Conservation (phyloP, 2,797 vertebrate genomes). For the Gallinago stenura region DNA sequence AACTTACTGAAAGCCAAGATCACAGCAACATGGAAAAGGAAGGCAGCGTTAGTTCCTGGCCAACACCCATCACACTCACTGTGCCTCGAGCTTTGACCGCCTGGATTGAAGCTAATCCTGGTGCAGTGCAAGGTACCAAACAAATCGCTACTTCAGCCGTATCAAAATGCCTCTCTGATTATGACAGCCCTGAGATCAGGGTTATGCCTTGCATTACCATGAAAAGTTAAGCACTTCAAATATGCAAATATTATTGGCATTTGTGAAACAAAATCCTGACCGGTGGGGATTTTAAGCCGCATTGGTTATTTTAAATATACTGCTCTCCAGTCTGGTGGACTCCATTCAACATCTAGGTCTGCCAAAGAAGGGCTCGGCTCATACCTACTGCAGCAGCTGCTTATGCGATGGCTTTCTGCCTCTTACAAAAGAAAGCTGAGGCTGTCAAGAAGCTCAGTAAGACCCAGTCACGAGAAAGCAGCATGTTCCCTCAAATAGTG, state of each 20-base stretch:
- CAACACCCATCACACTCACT: not conserved
- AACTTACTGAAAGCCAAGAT: constrained; percentile 84
- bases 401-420: not conserved
- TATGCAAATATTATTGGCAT: not conserved
- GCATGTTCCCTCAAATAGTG: not conserved
- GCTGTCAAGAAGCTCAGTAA: not conserved
- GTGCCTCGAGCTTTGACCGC: not conserved
- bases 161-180: not conserved
- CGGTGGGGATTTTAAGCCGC: not conserved
- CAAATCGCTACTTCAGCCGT: not conserved
- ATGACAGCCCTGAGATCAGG: not conserved
- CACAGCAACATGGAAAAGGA: not conserved
- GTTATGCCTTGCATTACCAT: not conserved
- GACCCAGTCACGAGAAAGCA: not conserved
- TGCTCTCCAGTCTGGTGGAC: not conserved
- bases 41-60: not conserved
- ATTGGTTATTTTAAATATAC: not conserved
- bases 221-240: not conserved
- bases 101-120: not conserved
- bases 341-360: not conserved
- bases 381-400: not conserved
- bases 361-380: not conserved
- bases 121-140: not conserved
- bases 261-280: not conserved
- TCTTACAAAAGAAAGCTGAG: not conserved